Conservation (phyloP, 2,113 vertebrate genomes). For the Prietella phreatophila region DNA sequence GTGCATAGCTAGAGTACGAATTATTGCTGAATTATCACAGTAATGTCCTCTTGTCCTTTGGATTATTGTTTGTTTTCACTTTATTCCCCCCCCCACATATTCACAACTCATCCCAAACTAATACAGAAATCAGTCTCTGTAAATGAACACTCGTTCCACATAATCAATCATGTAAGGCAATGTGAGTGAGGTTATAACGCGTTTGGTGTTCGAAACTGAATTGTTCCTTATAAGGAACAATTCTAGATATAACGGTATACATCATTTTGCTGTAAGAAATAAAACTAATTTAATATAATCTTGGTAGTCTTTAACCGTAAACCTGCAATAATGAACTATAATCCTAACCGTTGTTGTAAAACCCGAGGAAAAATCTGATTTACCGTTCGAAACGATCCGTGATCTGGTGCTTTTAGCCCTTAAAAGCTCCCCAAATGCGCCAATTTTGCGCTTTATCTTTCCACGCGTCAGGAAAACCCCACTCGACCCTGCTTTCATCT, state of each 20-base stretch:
- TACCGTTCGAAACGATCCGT: not conserved
- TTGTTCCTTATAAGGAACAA: not conserved
- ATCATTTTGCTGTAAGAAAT: not conserved
- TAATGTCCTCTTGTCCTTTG: not conserved
- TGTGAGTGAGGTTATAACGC: not conserved
- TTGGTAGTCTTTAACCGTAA: not conserved
- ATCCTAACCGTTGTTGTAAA: not conserved
- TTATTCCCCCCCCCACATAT: too few species aligned
- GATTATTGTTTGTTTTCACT: not conserved
- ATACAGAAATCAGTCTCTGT: not conserved
- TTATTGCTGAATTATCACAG: conserved; percentile 28
- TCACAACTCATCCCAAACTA: too few species aligned
- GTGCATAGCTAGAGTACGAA: conserved; percentile 29
- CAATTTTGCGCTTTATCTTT: not conserved
- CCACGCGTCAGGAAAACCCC: not conserved
- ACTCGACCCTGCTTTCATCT: not conserved
- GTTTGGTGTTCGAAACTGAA: too few species aligned
- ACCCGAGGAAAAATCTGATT: not conserved
- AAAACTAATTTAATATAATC: not conserved
- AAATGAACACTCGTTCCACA: not conserved
- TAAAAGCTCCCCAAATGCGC: not conserved
- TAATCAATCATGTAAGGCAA: not conserved
- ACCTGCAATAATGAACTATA: not conserved
- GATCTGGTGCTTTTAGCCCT: not conserved
- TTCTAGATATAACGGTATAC: not conserved